Conservation (phyloP, 2,113 vertebrate genomes). For the Tylochromis polylepis region DNA sequence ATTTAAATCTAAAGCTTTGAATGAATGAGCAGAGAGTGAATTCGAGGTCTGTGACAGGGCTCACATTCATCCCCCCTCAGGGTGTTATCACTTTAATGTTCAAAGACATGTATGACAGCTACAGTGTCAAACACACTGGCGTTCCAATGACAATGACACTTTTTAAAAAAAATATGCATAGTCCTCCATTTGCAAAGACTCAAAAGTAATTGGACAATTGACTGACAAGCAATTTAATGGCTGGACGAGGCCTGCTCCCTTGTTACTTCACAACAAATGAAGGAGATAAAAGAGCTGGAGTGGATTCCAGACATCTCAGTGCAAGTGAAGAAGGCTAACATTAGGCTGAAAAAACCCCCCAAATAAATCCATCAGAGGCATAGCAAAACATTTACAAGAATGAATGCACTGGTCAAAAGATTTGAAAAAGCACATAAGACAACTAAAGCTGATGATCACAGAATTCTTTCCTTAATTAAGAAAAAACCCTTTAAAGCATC, state of each 20-base stretch:
- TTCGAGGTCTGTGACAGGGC: slow-evolving; percentile 19
- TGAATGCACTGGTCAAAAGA: neutral
- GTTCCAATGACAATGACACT: neutral
- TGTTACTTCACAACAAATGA: neutral
- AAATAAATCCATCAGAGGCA: neutral
- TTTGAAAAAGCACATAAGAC: neutral
- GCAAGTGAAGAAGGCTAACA: neutral
- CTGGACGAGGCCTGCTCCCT: accelerated
- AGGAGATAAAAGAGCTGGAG: neutral
- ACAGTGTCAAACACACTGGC: neutral
- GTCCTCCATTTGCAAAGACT: neutral
- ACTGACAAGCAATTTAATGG: neutral
- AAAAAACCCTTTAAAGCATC: neutral
- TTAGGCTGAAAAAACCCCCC: neutral
- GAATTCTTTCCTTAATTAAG: neutral
- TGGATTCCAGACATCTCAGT: neutral
- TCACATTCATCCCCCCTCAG: slow-evolving; percentile 16
- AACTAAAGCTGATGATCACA: neutral
- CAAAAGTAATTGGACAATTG: neutral
- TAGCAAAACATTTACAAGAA: neutral
- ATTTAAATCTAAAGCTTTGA: slow-evolving; percentile 66
- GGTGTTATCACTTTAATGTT: slow-evolving; percentile 41
- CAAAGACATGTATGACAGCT: neutral
- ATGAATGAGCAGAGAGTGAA: slow-evolving; percentile 23
- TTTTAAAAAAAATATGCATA: too few relatives aligned